phyloP scores from a whole-genome alignment of 2,113 vertebrate genomes.

The Oreochromis tanganicae region DNA sequence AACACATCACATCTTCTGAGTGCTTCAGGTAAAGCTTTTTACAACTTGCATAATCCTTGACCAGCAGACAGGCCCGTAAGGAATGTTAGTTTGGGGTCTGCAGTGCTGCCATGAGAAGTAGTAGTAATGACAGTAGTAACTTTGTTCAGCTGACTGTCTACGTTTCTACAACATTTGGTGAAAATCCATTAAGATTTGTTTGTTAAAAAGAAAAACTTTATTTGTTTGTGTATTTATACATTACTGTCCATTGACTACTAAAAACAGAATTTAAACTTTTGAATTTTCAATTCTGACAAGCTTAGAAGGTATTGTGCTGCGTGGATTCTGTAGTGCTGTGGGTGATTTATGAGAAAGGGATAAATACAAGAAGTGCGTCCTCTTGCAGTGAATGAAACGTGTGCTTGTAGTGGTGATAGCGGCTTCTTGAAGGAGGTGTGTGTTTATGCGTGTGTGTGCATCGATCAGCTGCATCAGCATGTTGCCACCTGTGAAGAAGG shows the following conservation, averaged over 20 bases:
- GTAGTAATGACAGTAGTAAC: not conserved
- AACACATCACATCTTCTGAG: not conserved
- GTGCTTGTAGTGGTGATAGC: not conserved
- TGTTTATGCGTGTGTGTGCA: not conserved
- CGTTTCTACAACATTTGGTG: not conserved
- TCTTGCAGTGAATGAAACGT: not conserved
- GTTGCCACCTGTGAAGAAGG: slow-evolving; percentile 84
- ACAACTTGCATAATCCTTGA: not conserved
- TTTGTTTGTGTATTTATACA: not conserved
- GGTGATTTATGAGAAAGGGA: not conserved
- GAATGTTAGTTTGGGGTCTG: not conserved
- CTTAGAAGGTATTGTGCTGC: not conserved
- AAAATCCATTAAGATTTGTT: not conserved
- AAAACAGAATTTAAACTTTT: not conserved
- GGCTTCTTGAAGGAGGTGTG: not conserved
- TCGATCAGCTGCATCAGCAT: slow-evolving; percentile 68
- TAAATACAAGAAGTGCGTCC: not conserved
- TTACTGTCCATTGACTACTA: not conserved
- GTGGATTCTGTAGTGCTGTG: not conserved
- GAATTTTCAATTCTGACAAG: not conserved
- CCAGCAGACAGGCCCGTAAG: not conserved
- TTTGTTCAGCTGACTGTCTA: not conserved
- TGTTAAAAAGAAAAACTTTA: not conserved
- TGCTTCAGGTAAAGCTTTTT: slow-evolving; percentile 18
- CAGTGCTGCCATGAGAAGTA: not conserved